Conservation (phyloP, 2,113 vertebrate species). For the Probosciger aterrimus region DNA sequence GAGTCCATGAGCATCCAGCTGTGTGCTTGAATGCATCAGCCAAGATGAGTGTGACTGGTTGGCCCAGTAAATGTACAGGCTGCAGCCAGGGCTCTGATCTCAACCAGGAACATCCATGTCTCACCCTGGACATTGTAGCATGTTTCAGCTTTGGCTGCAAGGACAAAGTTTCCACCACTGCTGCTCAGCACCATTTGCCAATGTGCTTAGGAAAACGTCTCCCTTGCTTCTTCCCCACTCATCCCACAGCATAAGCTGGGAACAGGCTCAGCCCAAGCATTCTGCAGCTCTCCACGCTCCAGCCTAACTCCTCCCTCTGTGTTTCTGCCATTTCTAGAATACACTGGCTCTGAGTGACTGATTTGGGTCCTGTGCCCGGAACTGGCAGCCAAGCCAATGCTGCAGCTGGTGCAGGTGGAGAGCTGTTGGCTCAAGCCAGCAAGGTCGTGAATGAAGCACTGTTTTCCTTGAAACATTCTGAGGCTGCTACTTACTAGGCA, state of each 20-base stretch:
- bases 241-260: neutral
- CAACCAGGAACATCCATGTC: neutral
- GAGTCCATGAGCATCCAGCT: neutral
- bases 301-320: neutral
- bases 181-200: neutral
- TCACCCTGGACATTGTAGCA: neutral
- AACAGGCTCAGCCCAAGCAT: neutral
- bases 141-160: neutral
- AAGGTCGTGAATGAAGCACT: neutral
- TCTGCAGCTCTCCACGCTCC: neutral
- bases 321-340: neutral
- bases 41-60: neutral
- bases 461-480: neutral
- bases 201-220: neutral
- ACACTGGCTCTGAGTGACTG: neutral
- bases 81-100: neutral
- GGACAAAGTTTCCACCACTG: neutral
- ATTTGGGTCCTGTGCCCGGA: neutral
- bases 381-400: neutral
- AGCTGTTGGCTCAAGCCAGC: neutral
- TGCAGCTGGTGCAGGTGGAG: neutral
- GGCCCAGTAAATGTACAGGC: neutral
- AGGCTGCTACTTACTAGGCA: neutral
- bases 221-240: neutral
- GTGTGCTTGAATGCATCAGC: neutral